Percentiles rank a stretch among this genome's conserved stretches.
Evolutionary conservation across 2,888 invertebrate species (phyloP).

Genomic region (Pyrocoelia pectoralis): DNA sequence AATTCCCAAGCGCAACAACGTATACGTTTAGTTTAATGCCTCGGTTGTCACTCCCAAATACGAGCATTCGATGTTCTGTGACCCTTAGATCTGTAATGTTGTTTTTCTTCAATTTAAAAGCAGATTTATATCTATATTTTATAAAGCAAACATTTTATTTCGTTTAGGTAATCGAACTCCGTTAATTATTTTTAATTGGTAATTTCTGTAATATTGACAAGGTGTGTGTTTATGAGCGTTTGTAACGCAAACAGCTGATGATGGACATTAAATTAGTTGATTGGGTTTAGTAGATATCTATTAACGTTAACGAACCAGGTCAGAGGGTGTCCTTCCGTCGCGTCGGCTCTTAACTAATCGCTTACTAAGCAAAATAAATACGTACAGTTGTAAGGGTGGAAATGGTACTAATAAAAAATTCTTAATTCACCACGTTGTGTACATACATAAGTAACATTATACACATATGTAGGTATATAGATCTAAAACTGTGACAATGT

Average conservation of each 20-base stretch:
- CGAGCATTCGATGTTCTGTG: slow-evolving; percentile 39
- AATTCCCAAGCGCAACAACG: slow-evolving; percentile 58
- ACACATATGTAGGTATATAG: slow-evolving; percentile 44
- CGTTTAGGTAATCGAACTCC: not conserved
- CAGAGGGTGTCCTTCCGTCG: not conserved
- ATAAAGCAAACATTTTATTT: not conserved
- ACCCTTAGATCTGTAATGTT: slow-evolving; percentile 34
- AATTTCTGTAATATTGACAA: not conserved
- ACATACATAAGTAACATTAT: slow-evolving; percentile 44
- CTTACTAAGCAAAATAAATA: slow-evolving; percentile 5
- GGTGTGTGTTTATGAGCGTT: not conserved
- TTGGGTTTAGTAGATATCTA: not conserved
- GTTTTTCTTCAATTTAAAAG: slow-evolving; percentile 30
- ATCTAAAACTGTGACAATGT: slow-evolving; percentile 52
- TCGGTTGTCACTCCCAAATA: slow-evolving; percentile 56
- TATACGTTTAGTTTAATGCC: slow-evolving; percentile 59
- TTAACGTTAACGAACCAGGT: not conserved
- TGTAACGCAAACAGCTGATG: not conserved
- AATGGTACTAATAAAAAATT: slow-evolving; percentile 43
- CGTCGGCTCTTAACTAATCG: not conserved
- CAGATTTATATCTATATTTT: slow-evolving; percentile 16
- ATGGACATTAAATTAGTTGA: slow-evolving; percentile 1
- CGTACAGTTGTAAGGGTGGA: slow-evolving; percentile 5
- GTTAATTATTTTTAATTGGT: not conserved
- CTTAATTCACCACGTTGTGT: slow-evolving; percentile 37